Evolutionary conservation across 2,797 vertebrate genomes (phyloP).

Genomic region (Leucoraja ocellata): DNA sequence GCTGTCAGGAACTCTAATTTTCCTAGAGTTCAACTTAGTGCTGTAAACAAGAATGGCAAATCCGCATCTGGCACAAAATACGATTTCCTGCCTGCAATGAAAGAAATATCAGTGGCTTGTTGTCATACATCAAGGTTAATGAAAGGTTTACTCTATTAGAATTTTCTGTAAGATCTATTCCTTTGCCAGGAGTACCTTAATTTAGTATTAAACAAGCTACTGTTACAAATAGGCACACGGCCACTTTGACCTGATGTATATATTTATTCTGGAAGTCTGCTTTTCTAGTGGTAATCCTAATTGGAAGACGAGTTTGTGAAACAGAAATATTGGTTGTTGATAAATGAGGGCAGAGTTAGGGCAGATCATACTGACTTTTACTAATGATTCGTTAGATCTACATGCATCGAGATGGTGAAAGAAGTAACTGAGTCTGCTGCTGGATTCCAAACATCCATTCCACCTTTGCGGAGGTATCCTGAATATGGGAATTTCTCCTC

Average conservation of each 20-base stretch:
- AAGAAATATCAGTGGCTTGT: conserved; percentile 35
- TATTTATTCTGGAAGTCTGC: conserved; percentile 36
- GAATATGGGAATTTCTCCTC: too few relatives aligned
- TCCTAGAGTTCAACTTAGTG: not conserved
- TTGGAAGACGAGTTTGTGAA: not conserved
- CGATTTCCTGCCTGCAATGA: conserved; percentile 32
- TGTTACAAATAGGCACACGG: conserved; percentile 33
- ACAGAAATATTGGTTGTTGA: not conserved
- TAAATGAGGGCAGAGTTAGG: not conserved
- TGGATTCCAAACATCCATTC: too few relatives aligned
- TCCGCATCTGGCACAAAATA: not conserved
- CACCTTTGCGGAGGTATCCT: too few relatives aligned
- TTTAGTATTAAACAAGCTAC: conserved; percentile 36
- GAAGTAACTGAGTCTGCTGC: too few relatives aligned
- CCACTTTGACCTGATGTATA: conserved; percentile 24
- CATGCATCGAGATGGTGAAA: too few relatives aligned
- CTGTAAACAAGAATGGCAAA: conserved; percentile 9
- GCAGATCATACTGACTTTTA: too few relatives aligned
- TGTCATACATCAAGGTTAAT: conserved; percentile 32
- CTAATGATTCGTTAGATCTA: too few relatives aligned
- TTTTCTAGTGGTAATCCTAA: conserved; percentile 24
- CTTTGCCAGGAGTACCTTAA: conserved; percentile 29
- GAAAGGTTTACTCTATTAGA: conserved; percentile 38
- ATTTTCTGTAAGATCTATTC: conserved; percentile 27
- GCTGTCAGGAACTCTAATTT: not conserved